Evolutionary conservation across 1,140 invertebrate species (phyloP).

Genomic region (Hirudo medicinalis): DNA sequence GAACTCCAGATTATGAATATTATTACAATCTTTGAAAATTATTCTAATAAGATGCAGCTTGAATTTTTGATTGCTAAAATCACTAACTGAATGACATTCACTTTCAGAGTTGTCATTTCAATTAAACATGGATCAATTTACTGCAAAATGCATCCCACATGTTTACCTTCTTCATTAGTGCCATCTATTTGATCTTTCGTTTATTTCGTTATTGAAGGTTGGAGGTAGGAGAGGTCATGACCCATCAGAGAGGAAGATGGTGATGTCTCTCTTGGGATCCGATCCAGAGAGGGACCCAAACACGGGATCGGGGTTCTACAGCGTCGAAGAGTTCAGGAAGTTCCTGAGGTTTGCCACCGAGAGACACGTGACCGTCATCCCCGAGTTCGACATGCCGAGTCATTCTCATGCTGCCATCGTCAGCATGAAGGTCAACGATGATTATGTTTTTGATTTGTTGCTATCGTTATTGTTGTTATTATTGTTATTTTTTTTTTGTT

Average conservation of each 20-base stretch:
- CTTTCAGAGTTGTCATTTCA: no score
- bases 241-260: conserved; percentile 26
- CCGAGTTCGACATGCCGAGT: conserved; percentile 38
- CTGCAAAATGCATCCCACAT: no score
- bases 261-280: conserved; percentile 31
- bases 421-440: conserved; percentile 28
- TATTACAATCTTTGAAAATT: no score
- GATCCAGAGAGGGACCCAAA: conserved; percentile 26
- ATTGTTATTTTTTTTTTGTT: no score
- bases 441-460: background rate
- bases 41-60: no score
- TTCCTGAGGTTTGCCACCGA: conserved; percentile 30
- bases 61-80: no score
- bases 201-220: conserved; percentile 26
- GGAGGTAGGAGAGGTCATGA: conserved; percentile 31
- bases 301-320: conserved; percentile 31
- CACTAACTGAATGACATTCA: no score
- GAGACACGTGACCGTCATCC: conserved; percentile 33
- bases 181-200: background rate
- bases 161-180: background rate
- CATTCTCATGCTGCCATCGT: conserved; percentile 33
- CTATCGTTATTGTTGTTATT: no score
- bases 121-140: no score
- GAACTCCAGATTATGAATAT: no score
- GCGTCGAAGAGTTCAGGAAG: conserved; percentile 29